Conservation (phyloP, 2,888 invertebrate genomes). For the Dichetophora obliterata region DNA sequence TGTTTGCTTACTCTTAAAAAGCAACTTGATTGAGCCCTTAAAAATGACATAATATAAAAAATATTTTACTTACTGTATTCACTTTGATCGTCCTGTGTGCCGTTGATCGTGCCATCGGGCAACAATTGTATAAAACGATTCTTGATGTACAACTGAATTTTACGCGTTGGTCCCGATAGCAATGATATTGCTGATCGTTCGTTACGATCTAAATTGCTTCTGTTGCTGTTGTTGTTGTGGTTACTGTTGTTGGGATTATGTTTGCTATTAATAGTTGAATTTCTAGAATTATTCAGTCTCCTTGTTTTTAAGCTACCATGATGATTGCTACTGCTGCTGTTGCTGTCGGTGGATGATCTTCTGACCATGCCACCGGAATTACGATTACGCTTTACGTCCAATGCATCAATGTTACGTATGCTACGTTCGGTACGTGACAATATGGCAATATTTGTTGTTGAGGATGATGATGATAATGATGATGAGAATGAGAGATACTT, state of each 20-base stretch:
- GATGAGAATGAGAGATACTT: constrained; percentile 42
- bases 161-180: constrained; percentile 84
- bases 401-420: constrained; percentile 52
- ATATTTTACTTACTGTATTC: constrained; percentile 84
- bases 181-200: constrained; percentile 85
- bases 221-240: constrained; percentile 55
- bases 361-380: constrained; percentile 47
- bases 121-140: constrained; percentile 85
- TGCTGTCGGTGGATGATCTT: constrained; percentile 42
- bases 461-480: constrained; percentile 41
- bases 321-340: constrained; percentile 14
- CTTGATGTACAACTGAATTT: constrained; percentile 87
- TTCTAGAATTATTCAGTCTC: constrained; percentile 69
- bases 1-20: no score
- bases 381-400: background rate
- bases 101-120: constrained; percentile 88
- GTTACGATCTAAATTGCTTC: constrained; percentile 68
- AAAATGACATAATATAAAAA: background rate
- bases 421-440: constrained; percentile 69
- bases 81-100: constrained; percentile 83
- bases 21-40: no score
- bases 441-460: constrained; percentile 49
- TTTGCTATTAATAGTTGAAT: constrained; percentile 55
- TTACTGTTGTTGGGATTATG: constrained; percentile 50
- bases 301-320: constrained; percentile 65